Evolutionary conservation across 2,113 vertebrate genomes (phyloP).

Genomic region (Pagrus major): DNA sequence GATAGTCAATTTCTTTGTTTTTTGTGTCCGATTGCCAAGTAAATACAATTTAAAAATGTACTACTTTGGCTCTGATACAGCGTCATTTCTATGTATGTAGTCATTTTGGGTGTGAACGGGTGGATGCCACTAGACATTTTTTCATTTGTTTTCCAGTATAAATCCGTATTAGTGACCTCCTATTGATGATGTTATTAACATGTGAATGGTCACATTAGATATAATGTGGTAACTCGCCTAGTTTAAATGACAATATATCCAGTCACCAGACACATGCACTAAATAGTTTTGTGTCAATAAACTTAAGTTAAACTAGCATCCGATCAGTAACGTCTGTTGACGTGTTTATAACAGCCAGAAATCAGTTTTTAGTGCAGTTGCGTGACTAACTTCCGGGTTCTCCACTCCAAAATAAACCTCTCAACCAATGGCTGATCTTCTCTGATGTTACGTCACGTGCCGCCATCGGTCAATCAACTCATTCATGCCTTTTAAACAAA

Average conservation of each 20-base stretch:
- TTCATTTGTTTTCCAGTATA: background rate
- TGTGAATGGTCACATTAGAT: background rate
- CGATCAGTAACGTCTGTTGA: accelerated
- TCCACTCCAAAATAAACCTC: constrained; percentile 22
- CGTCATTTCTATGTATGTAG: too few species aligned
- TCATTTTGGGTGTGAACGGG: background rate
- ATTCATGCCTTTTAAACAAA: constrained; percentile 36
- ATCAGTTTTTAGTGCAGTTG: background rate
- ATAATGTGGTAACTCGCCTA: background rate
- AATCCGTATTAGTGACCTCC: background rate
- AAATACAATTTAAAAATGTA: too few species aligned
- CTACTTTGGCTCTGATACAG: too few species aligned
- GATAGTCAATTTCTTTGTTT: too few species aligned
- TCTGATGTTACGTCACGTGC: constrained; percentile 22
- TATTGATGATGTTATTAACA: background rate
- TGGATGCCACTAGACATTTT: background rate
- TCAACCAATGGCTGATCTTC: constrained; percentile 44
- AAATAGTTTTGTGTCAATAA: background rate
- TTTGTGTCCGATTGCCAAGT: too few species aligned
- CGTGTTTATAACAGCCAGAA: background rate
- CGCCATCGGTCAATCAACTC: constrained; percentile 45
- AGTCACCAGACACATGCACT: background rate
- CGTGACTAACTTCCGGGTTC: background rate
- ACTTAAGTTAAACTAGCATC: background rate
- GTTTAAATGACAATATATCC: background rate